Percentiles rank a stretch among this genome's conserved stretches.
Conservation (phyloP, 1,140 invertebrate species). For the Ceratosolen solmsi region DNA sequence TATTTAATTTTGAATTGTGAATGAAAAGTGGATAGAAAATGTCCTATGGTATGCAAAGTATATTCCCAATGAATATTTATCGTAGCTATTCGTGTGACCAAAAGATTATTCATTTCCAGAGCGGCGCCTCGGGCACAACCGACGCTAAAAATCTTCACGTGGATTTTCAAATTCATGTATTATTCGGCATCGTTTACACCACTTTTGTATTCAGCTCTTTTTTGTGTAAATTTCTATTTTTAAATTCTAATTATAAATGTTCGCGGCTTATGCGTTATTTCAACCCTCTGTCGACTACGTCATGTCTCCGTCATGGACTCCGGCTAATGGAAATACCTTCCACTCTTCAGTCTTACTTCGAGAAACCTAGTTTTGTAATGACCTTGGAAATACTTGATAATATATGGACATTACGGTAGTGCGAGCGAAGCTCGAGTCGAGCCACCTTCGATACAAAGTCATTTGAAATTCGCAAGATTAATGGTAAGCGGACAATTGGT, state of each 20-base stretch:
- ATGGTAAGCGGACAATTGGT: background rate
- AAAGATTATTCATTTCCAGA: background rate
- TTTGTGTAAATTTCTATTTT: background rate
- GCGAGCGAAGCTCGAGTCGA: background rate
- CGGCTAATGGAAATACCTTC: background rate
- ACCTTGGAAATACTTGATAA: background rate
- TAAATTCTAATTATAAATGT: background rate
- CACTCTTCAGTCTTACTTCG: background rate
- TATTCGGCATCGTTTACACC: background rate
- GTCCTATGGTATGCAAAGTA: background rate
- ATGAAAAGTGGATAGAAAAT: background rate
- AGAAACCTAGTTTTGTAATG: background rate
- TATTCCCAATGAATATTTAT: background rate
- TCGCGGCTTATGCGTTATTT: background rate
- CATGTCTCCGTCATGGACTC: background rate
- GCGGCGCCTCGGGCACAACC: background rate
- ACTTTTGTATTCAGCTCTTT: background rate
- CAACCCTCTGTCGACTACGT: background rate
- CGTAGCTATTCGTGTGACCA: background rate
- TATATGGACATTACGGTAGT: background rate
- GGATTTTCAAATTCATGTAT: background rate
- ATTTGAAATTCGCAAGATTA: background rate
- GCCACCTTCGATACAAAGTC: background rate
- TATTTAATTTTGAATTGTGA: background rate
- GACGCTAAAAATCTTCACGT: background rate